phyloP scores from a whole-genome alignment of 2,888 invertebrate species.

The Eupelmus urozonus region DNA sequence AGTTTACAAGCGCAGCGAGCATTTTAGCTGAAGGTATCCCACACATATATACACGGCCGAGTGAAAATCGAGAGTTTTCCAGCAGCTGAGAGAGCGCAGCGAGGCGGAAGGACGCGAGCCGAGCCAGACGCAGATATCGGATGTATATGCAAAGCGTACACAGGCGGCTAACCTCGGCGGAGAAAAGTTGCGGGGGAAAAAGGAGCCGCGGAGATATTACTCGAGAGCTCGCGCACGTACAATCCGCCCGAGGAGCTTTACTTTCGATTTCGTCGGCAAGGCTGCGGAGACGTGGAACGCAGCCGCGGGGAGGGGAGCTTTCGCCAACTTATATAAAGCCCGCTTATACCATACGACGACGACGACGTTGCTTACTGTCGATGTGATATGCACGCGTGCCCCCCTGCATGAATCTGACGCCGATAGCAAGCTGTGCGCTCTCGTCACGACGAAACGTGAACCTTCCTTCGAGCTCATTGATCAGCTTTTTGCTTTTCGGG shows the following conservation, averaged over 20 bases:
- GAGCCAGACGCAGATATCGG: neutral
- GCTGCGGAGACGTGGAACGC: neutral
- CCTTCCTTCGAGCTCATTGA: no score
- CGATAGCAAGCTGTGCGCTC: no score
- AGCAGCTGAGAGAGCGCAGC: neutral
- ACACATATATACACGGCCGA: neutral
- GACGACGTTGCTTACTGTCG: neutral
- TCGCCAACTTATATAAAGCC: neutral
- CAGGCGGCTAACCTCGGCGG: neutral
- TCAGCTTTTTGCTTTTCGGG: no score
- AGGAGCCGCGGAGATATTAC: neutral
- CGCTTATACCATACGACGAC: neutral
- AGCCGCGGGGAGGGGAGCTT: neutral
- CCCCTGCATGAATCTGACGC: no score
- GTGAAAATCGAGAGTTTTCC: neutral
- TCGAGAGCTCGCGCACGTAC: neutral
- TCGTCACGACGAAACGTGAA: no score
- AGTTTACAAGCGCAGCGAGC: no score
- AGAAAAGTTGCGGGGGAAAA: neutral
- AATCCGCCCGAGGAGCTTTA: conserved; percentile 54
- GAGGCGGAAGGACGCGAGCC: no score
- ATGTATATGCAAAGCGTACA: neutral
- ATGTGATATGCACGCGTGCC: neutral
- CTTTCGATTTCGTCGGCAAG: conserved; percentile 63
- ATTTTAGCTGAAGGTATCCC: no score